Conservation (phyloP, 2,113 vertebrate genomes). For the Trogon surrucura region DNA sequence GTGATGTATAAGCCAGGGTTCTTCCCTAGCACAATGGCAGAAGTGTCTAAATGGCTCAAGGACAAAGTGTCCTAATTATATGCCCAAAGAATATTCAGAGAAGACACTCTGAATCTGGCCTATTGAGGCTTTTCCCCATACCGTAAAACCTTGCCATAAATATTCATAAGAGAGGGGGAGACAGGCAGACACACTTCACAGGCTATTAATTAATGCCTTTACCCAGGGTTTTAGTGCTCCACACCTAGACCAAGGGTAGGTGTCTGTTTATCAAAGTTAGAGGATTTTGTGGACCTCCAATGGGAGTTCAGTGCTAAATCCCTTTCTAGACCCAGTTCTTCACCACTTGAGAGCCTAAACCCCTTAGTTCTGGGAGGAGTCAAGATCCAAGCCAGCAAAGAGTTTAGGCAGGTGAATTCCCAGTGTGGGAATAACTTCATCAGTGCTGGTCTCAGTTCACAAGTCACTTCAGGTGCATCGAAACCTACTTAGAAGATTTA, state of each 20-base stretch:
- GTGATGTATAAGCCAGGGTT: not conserved
- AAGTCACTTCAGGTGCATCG: not conserved
- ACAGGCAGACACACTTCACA: not conserved
- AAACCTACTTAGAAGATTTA: not conserved
- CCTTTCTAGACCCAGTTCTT: not conserved
- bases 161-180: not conserved
- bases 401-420: not conserved
- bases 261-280: not conserved
- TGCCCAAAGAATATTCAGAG: not conserved
- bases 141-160: conserved; percentile 35
- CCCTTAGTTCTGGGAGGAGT: not conserved
- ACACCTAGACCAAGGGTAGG: not conserved
- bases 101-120: conserved; percentile 3
- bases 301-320: not conserved
- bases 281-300: not conserved
- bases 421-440: not conserved
- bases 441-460: not conserved
- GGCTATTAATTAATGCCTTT: conserved; percentile 27
- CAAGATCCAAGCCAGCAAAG: not conserved
- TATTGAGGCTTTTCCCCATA: not conserved
- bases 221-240: not conserved
- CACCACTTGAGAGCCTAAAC: not conserved
- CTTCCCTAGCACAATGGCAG: not conserved
- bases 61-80: not conserved
- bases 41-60: not conserved